Evolutionary conservation across 2,113 vertebrate species (phyloP).

Genomic region (Channa maculata): DNA sequence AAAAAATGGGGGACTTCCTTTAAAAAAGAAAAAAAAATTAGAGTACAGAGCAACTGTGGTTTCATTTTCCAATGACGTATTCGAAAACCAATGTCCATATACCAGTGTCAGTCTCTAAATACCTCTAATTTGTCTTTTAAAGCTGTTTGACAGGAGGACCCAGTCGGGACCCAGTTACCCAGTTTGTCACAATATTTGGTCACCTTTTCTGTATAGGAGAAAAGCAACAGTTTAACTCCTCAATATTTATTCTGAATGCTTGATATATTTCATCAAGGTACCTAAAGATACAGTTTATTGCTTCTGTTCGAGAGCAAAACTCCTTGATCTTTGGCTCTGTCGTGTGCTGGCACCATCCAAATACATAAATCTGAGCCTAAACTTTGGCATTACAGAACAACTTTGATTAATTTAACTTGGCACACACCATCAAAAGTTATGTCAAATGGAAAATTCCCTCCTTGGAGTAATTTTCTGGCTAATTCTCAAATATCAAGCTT

Average conservation of each 20-base stretch:
- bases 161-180: constrained; percentile 90
- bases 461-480: constrained; percentile 16
- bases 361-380: constrained; percentile 28
- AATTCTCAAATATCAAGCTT: constrained; percentile 27
- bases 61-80: constrained; percentile 1
- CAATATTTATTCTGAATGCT: constrained; percentile 12
- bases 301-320: constrained; percentile 19
- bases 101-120: constrained; percentile 72
- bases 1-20: constrained; percentile 29
- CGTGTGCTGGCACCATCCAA: constrained; percentile 31
- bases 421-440: constrained; percentile 40
- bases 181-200: constrained; percentile 92
- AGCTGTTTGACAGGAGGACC: constrained; percentile 88
- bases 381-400: constrained; percentile 11
- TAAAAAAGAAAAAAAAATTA: neutral
- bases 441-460: constrained; percentile 36
- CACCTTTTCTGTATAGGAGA: constrained; percentile 84
- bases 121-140: constrained; percentile 89
- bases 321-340: constrained; percentile 31
- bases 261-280: neutral
- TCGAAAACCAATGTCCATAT: constrained; percentile 31
- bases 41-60: neutral
- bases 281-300: constrained; percentile 14
- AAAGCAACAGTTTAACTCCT: constrained; percentile 28
- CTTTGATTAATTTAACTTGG: constrained; percentile 36